Evolutionary conservation across 2,797 vertebrate species (phyloP).

Genomic region (Argyrosomus regius): DNA sequence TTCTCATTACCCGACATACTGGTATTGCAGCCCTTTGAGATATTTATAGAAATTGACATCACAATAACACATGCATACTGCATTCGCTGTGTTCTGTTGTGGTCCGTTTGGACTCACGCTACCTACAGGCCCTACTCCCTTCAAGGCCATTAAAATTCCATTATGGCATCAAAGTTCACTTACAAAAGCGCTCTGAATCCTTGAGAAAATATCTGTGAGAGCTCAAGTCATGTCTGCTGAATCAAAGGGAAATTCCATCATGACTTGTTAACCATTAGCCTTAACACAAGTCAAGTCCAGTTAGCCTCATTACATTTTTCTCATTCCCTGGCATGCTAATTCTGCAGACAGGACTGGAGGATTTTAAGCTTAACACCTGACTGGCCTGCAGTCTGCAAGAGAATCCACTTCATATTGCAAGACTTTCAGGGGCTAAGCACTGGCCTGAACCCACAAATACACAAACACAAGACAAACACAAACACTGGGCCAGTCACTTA

Average conservation of each 20-base stretch:
- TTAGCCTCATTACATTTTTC: conserved; percentile 70
- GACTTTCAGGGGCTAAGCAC: conserved; percentile 20
- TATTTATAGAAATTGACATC: neutral
- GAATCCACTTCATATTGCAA: conserved; percentile 39
- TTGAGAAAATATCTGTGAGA: conserved; percentile 48
- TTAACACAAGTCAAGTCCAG: conserved; percentile 64
- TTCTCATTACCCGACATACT: neutral
- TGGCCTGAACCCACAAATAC: conserved; percentile 42
- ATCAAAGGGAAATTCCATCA: conserved; percentile 70
- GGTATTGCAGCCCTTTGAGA: conserved; percentile 11
- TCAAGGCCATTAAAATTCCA: conserved; percentile 52
- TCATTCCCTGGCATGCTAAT: conserved; percentile 74
- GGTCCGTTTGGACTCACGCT: neutral
- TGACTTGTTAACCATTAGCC: conserved; percentile 74
- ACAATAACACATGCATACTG: neutral
- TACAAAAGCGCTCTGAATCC: conserved; percentile 38
- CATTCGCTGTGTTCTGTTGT: conserved; percentile 7
- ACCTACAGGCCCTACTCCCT: conserved; percentile 4
- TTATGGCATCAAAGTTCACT: conserved; percentile 49
- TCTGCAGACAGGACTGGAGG: conserved; percentile 62
- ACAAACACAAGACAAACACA: conserved; percentile 53
- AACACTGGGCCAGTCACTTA: conserved; percentile 63
- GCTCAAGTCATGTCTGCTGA: conserved; percentile 46
- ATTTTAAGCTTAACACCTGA: conserved; percentile 65
- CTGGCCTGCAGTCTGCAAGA: conserved; percentile 27